Percentiles rank a stretch among this genome's conserved stretches.
phyloP scores from a whole-genome alignment of 2,888 invertebrate species.

The Prenolepis imparis region DNA sequence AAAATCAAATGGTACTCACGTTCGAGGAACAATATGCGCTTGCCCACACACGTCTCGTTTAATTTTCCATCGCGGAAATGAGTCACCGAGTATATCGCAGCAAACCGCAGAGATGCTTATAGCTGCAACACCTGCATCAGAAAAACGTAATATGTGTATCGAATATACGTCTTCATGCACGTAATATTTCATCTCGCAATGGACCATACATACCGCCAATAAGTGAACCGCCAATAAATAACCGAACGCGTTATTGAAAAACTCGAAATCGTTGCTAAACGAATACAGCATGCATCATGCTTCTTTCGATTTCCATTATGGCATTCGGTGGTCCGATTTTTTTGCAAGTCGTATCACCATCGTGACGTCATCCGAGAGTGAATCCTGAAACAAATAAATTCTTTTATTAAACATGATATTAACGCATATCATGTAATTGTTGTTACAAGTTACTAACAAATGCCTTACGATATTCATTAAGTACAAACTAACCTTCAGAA shows the following conservation, averaged over 20 bases:
- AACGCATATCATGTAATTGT: not conserved
- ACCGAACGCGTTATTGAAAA: not conserved
- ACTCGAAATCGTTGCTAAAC: not conserved
- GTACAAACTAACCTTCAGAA: too few species aligned
- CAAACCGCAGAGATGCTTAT: not conserved
- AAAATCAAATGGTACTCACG: not conserved
- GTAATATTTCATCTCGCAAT: not conserved
- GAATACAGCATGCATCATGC: not conserved
- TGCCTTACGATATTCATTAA: not conserved
- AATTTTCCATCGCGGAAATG: not conserved
- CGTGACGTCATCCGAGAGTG: not conserved
- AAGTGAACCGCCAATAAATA: not conserved
- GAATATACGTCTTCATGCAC: not conserved
- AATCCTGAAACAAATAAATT: not conserved
- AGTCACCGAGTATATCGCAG: not conserved
- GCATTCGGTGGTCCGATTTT: not conserved
- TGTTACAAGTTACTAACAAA: not conserved
- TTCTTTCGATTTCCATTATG: not conserved
- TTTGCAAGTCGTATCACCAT: not conserved
- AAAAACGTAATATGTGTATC: not conserved
- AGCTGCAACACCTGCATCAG: conserved; percentile 5
- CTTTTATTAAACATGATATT: not conserved
- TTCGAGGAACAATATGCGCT: not conserved
- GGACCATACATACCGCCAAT: not conserved
- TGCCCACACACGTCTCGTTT: not conserved